phyloP scores from a whole-genome alignment of 64 coral and sea anemone species.

The Hydrozoanthus tunicans region DNA sequence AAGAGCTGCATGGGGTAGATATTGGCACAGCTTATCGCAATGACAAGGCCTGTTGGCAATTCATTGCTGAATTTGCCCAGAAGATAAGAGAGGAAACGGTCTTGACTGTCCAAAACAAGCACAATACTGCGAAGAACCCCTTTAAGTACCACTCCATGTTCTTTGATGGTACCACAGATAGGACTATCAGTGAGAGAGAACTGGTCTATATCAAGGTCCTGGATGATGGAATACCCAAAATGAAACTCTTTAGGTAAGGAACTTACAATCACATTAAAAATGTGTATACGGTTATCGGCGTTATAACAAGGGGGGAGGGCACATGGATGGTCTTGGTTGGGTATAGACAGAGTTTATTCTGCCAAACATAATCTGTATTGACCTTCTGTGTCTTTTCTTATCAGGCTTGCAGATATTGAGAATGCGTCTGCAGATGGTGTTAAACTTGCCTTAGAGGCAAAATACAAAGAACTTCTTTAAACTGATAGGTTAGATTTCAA shows the following conservation, averaged over 20 bases:
- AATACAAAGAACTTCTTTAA: slow-evolving; percentile 9
- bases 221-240: slow-evolving; percentile 43
- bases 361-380: not conserved
- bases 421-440: slow-evolving; percentile 29
- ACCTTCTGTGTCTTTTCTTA: not conserved
- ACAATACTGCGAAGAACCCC: slow-evolving; percentile 24
- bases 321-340: slow-evolving; percentile 32
- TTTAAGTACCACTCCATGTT: slow-evolving; percentile 45
- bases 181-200: slow-evolving; percentile 34
- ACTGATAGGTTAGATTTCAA: slow-evolving; percentile 13
- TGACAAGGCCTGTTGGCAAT: slow-evolving; percentile 22
- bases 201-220: slow-evolving; percentile 24
- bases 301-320: slow-evolving; percentile 2
- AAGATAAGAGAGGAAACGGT: slow-evolving; percentile 26
- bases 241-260: slow-evolving; percentile 36
- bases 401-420: slow-evolving; percentile 31
- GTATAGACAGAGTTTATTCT: slow-evolving; percentile 1
- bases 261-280: slow-evolving; percentile 24
- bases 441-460: slow-evolving; percentile 28
- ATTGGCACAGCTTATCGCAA: slow-evolving; percentile 47
- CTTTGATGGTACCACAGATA: slow-evolving; percentile 33
- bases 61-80: slow-evolving; percentile 18
- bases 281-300: not conserved
- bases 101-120: slow-evolving; percentile 38
- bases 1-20: slow-evolving; percentile 38